phyloP scores from a whole-genome alignment of 2,113 vertebrate genomes.

The Pomatostomus ruficeps region DNA sequence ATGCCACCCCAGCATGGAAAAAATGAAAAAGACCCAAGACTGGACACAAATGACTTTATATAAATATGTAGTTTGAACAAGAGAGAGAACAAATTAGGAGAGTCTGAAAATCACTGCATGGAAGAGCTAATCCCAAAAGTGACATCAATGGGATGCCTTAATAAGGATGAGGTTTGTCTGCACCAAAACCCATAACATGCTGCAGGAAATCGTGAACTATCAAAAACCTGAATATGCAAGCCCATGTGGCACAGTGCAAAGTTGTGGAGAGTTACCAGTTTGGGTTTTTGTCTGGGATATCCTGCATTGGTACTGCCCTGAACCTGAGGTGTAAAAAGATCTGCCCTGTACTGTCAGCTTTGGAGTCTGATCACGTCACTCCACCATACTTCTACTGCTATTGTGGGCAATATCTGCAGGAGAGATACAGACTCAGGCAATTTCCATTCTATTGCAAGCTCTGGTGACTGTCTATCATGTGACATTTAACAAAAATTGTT shows the following conservation, averaged over 20 bases:
- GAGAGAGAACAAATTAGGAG: constrained; percentile 33
- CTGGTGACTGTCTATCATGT: background rate
- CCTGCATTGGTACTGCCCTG: background rate
- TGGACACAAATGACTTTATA: background rate
- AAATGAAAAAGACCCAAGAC: background rate
- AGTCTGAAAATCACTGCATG: constrained; percentile 31
- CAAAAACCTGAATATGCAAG: background rate
- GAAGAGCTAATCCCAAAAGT: constrained; percentile 14
- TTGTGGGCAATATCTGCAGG: constrained; percentile 33
- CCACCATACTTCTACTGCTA: background rate
- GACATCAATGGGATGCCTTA: background rate
- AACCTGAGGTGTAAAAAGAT: background rate
- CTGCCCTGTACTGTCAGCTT: background rate
- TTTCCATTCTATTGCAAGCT: constrained; percentile 31
- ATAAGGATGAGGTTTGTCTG: background rate
- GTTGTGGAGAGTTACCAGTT: background rate
- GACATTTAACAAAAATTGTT: background rate
- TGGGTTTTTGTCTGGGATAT: background rate
- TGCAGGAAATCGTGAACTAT: background rate
- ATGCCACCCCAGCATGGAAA: background rate
- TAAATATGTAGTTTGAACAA: background rate
- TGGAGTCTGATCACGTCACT: background rate
- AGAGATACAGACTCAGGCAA: background rate
- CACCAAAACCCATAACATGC: background rate
- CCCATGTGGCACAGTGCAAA: background rate